Evolutionary conservation across 37 sponge, comb jelly and placozoan genomes (phyloP), one percentile per base, ranked within the genome.

Genomic region (Spongilla lacustris): DNA sequence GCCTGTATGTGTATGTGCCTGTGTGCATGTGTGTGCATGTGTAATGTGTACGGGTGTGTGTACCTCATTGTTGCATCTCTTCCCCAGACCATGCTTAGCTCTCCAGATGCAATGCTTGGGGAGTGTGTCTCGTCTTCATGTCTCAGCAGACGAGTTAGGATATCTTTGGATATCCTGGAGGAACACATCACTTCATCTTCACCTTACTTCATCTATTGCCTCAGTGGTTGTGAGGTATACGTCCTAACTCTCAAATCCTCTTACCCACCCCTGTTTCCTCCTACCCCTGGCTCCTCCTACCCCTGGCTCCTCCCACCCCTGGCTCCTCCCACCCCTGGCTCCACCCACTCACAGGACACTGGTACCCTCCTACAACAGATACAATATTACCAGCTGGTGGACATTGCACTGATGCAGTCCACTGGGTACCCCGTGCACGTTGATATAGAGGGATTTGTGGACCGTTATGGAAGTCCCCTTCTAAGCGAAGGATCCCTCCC

Each of bases 381-480:
- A 9, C 88, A 82, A 32, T 71, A 75, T 10, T 68, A 82, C 21
- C 34, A 75, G n/a, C 34, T 88, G 17, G 26, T 88, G 26, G 88
- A 88, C 82, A 88, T 69, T 22, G 82, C 88, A 35, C 76, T 88
- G 24, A 76, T 88, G 21, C 83, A 82, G 70, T 88, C 82, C 19
- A 76, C 77, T 67, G 88, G 88, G 69, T 88, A 75, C 76, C 88
- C 88, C 4, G 77, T 82, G 3, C 82, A 69, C 14, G 74, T 88
- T 12, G 30, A 23, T 8, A 41, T 38, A 14, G n/a, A 25, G 12
- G 79, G 0, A 14, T 88, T 88, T 50, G n/a, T 32, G 0, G 67
- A 82, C 24, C 35, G 50, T 26, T 88, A 75, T 46, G 27, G 22
- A 1, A 9, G 6, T 30, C 14, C 81, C 29, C 35, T 80, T 9